Conservation (phyloP, 2,113 vertebrate species). For the Vanacampus margaritifer region DNA sequence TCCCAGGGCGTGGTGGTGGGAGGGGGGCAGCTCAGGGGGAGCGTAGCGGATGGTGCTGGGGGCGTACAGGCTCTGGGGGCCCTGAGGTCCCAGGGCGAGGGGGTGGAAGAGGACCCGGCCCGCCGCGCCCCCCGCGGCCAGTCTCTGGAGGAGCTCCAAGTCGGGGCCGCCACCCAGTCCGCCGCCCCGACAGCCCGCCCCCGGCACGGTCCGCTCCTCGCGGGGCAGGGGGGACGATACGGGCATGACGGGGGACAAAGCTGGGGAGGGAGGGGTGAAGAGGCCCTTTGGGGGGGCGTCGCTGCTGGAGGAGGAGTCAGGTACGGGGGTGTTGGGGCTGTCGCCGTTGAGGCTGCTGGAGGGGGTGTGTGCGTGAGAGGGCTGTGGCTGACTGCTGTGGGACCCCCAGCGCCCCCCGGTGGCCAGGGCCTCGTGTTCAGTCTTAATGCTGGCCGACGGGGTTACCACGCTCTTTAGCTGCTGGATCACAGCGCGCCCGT, state of each 20-base stretch:
- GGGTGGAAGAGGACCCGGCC: slow-evolving; percentile 81
- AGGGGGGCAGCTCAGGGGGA: slow-evolving; percentile 78
- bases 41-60: slow-evolving; percentile 87
- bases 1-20: slow-evolving; percentile 56
- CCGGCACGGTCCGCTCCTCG: slow-evolving; percentile 62
- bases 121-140: slow-evolving; percentile 72
- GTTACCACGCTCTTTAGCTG: slow-evolving; percentile 60
- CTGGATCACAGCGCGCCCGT: slow-evolving; percentile 74
- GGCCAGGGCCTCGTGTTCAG: slow-evolving; percentile 69
- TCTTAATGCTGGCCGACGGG: slow-evolving; percentile 70
- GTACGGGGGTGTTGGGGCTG: slow-evolving; percentile 69
- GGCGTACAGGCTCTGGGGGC: slow-evolving; percentile 81
- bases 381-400: slow-evolving; percentile 41
- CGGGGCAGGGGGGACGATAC: slow-evolving; percentile 71
- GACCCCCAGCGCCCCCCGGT: slow-evolving; percentile 66
- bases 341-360: slow-evolving; percentile 68
- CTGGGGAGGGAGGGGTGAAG: slow-evolving; percentile 70
- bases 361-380: slow-evolving; percentile 60
- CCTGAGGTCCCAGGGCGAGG: slow-evolving; percentile 71
- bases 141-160: slow-evolving; percentile 80
- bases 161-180: slow-evolving; percentile 55
- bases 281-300: slow-evolving; percentile 65
- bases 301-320: slow-evolving; percentile 68
- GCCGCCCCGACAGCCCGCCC: slow-evolving; percentile 40
- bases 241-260: slow-evolving; percentile 70